These are phyloP conservation scores for Xylocopa sonorina DNA, from an alignment of 1,140 invertebrate species.

Conservation along the genomic window DNA sequence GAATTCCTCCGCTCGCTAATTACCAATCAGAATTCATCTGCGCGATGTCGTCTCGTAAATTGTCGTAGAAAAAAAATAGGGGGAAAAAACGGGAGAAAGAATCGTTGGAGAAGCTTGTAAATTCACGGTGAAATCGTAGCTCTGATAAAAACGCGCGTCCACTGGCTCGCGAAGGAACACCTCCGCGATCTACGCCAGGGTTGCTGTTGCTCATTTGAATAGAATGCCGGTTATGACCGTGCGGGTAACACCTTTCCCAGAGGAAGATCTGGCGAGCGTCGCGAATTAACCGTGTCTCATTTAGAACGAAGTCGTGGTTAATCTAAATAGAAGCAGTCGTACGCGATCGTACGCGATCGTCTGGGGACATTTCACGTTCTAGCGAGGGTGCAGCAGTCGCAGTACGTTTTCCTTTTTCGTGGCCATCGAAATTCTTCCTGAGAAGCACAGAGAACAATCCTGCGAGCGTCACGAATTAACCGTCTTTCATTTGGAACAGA, in stretches of 20 bases:
- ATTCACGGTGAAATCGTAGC: slow-evolving; percentile 41
- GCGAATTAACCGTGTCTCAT: slow-evolving; percentile 35
- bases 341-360: background rate
- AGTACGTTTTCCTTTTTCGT: background rate
- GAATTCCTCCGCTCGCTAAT: background rate
- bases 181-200: slow-evolving; percentile 54
- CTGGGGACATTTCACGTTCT: background rate
- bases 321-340: slow-evolving; percentile 10
- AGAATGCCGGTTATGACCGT: slow-evolving; percentile 74
- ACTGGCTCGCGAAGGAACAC: slow-evolving; percentile 54
- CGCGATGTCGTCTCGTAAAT: slow-evolving; percentile 3
- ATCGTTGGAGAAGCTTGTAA: slow-evolving; percentile 6
- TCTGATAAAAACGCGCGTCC: background rate
- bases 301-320: background rate
- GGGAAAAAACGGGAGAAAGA: background rate
- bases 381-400: background rate
- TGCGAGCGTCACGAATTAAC: slow-evolving; percentile 29
- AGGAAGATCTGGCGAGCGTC: slow-evolving; percentile 39
- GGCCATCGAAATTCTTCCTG: background rate
- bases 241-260: slow-evolving; percentile 77
- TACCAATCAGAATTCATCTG: background rate
- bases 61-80: background rate
- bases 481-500: slow-evolving; percentile 7
- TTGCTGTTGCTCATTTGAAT: slow-evolving; percentile 69
- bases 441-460: slow-evolving; percentile 63